Conservation (phyloP, 2,888 invertebrate species). For the Busseola fusca region DNA sequence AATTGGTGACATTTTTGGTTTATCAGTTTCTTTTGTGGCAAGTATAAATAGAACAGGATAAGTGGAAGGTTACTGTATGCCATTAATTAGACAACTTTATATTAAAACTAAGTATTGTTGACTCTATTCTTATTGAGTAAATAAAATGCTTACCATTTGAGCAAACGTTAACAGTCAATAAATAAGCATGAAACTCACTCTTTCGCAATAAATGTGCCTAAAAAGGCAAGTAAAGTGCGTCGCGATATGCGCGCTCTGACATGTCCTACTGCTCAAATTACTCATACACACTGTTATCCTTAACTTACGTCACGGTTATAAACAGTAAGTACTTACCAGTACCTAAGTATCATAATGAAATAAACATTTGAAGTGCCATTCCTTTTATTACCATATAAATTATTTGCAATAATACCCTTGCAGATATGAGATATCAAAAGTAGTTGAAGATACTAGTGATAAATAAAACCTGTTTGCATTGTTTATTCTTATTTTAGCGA, state of each 20-base stretch:
- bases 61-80: neutral
- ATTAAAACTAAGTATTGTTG: neutral
- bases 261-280: conserved; percentile 16
- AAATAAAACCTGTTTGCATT: conserved; percentile 21
- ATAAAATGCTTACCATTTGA: neutral
- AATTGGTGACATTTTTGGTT: conserved; percentile 25
- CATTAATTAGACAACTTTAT: neutral
- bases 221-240: neutral
- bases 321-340: conserved; percentile 24
- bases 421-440: conserved; percentile 29
- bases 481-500: conserved; percentile 17
- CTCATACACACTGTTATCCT: conserved; percentile 31
- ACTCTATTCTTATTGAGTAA: neutral
- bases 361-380: conserved; percentile 40
- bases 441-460: conserved; percentile 10
- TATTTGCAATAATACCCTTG: conserved; percentile 26
- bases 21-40: neutral
- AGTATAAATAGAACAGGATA: neutral
- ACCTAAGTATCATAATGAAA: conserved; percentile 10
- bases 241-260: neutral
- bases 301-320: conserved; percentile 40
- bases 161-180: neutral
- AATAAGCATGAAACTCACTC: neutral
- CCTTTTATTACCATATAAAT: conserved; percentile 38
- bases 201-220: conserved; percentile 17